Percentiles rank a stretch among this genome's conserved stretches.
Conservation (phyloP, 2,113 vertebrate genomes). For the Campylomormyrus numenius region DNA sequence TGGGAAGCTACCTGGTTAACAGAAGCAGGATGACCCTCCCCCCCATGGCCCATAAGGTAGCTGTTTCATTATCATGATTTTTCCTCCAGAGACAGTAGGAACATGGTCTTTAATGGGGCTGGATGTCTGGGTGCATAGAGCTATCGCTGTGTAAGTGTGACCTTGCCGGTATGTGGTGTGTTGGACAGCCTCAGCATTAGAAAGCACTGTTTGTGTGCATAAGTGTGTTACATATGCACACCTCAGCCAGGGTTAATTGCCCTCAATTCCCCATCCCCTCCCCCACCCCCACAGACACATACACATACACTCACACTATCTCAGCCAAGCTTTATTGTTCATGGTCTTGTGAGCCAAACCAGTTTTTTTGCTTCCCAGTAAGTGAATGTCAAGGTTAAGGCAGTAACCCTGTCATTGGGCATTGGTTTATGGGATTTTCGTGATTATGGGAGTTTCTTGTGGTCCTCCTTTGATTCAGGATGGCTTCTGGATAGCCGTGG, state of each 20-base stretch:
- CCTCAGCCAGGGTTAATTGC: not conserved
- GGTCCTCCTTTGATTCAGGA: constrained; percentile 35
- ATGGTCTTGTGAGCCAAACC: constrained; percentile 55
- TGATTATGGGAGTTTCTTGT: constrained; percentile 43
- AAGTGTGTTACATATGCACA: not conserved
- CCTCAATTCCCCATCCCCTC: constrained; percentile 15
- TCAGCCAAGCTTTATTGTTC: constrained; percentile 62
- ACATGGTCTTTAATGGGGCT: not conserved
- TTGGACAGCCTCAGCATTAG: not conserved
- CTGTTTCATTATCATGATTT: not conserved
- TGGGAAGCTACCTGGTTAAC: not conserved
- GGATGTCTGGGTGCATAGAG: not conserved
- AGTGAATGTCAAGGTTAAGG: constrained; percentile 74
- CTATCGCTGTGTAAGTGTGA: not conserved
- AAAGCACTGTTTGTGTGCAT: not conserved
- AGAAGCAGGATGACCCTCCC: not conserved
- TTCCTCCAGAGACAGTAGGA: not conserved
- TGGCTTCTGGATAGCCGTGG: not conserved
- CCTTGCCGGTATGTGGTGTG: not conserved
- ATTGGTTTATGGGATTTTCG: constrained; percentile 64
- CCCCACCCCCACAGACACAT: constrained; percentile 37
- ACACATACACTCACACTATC: constrained; percentile 45
- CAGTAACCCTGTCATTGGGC: constrained; percentile 65
- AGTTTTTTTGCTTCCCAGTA: constrained; percentile 57
- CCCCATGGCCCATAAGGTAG: not conserved